phyloP scores from a whole-genome alignment of 2,797 vertebrate species.

The Natrix natrix region DNA sequence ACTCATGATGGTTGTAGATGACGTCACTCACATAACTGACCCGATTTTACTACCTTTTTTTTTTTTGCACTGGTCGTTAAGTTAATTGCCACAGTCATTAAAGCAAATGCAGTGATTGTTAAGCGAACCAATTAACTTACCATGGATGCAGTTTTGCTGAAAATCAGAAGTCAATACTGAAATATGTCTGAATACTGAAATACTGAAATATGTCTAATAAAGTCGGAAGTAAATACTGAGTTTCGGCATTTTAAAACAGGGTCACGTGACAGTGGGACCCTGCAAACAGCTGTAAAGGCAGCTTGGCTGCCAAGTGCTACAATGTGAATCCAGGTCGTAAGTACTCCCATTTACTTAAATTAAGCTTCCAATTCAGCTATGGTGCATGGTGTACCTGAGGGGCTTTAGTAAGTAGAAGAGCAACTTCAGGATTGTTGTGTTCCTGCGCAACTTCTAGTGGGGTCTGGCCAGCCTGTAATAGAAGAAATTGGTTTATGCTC shows the following conservation, averaged over 20 bases:
- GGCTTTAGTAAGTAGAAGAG: conserved; percentile 91
- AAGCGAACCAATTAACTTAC: neutral
- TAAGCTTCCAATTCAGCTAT: neutral
- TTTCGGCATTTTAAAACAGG: neutral
- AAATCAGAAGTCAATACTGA: neutral
- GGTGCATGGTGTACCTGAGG: conserved; percentile 78
- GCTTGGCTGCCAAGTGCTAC: too few relatives aligned
- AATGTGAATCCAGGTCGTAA: too few relatives aligned
- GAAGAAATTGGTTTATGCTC: conserved; percentile 25
- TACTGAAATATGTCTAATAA: too few relatives aligned
- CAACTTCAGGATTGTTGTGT: conserved; percentile 90
- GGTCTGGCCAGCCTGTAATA: conserved; percentile 83
- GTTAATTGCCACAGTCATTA: neutral
- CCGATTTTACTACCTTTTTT: neutral
- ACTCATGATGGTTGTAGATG: neutral
- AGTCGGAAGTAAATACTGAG: neutral
- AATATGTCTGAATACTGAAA: too few relatives aligned
- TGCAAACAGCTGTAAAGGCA: neutral
- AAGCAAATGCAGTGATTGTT: neutral
- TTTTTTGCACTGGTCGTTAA: neutral
- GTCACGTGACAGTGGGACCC: neutral
- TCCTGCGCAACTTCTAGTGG: conserved; percentile 89
- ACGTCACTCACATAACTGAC: neutral
- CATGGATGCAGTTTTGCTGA: neutral
- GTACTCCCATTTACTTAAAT: neutral